Evolutionary conservation across 2,113 vertebrate species (phyloP).

Genomic region (Ciconia stormi): DNA sequence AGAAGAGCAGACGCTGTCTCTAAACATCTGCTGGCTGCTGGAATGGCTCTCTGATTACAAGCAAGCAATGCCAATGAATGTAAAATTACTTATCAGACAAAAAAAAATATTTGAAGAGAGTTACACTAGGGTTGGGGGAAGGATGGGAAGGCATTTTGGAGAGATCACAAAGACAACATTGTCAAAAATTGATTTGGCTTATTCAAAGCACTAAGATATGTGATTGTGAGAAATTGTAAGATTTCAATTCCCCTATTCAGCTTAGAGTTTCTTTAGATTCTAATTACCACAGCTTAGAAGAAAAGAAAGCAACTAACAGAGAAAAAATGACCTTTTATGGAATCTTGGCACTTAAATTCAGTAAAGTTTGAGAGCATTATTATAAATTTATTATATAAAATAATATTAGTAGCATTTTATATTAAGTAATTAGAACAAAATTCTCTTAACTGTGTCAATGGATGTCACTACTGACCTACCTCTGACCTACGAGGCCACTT

Average conservation of each 20-base stretch:
- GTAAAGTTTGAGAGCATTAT: not conserved
- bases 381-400: not conserved
- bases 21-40: constrained; percentile 49
- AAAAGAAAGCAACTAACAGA: constrained; percentile 19
- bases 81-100: constrained; percentile 35
- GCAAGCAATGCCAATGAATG: constrained; percentile 36
- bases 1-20: not conserved
- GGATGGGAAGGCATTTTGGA: constrained; percentile 7
- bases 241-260: constrained; percentile 53
- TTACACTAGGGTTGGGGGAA: not conserved
- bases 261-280: constrained; percentile 33
- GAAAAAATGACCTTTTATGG: constrained; percentile 22
- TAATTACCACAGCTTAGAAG: constrained; percentile 13
- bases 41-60: constrained; percentile 50
- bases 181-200: constrained; percentile 54
- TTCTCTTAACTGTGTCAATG: not conserved
- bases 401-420: not conserved
- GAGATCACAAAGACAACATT: constrained; percentile 48
- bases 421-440: not conserved
- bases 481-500: not conserved
- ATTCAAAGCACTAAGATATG: constrained; percentile 41
- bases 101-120: not conserved
- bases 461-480: not conserved
- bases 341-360: constrained; percentile 47
- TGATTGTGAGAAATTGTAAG: constrained; percentile 30